These are phyloP conservation scores for Acanthosepion esculentum DNA, from an alignment of 2,888 invertebrate genomes.

Conservation along the genomic window DNA sequence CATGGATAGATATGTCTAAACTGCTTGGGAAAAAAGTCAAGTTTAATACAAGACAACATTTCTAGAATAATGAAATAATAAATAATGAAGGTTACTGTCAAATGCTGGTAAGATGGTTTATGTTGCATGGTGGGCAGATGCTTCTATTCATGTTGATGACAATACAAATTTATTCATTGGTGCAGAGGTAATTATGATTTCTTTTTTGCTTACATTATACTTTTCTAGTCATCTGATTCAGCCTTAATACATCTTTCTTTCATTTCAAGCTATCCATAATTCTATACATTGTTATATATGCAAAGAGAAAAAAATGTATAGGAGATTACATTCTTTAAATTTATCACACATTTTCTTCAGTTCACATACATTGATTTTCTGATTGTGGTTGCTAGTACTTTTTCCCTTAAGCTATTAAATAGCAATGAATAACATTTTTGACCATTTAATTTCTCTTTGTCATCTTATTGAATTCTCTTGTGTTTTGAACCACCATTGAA, in stretches of 20 bases:
- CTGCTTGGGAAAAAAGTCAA: no score
- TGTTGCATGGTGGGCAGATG: no score
- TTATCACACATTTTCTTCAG: neutral
- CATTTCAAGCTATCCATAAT: neutral
- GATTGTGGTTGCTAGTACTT: neutral
- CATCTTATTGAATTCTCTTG: neutral
- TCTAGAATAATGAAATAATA: no score
- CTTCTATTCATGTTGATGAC: no score
- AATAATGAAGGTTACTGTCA: no score
- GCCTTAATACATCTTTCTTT: neutral
- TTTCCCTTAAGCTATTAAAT: neutral
- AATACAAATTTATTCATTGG: no score
- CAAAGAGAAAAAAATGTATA: neutral
- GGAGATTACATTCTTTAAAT: neutral
- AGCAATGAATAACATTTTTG: neutral
- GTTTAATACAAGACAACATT: no score
- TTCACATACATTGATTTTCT: neutral
- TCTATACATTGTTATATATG: neutral
- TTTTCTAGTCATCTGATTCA: no score
- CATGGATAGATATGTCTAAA: no score
- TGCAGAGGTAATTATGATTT: no score
- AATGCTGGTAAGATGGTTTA: no score
- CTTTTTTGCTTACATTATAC: no score
- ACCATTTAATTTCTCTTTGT: conserved; percentile 8
- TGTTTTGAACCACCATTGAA: neutral